Conservation (phyloP, 2,888 invertebrate species). For the Andrena flavipes region DNA sequence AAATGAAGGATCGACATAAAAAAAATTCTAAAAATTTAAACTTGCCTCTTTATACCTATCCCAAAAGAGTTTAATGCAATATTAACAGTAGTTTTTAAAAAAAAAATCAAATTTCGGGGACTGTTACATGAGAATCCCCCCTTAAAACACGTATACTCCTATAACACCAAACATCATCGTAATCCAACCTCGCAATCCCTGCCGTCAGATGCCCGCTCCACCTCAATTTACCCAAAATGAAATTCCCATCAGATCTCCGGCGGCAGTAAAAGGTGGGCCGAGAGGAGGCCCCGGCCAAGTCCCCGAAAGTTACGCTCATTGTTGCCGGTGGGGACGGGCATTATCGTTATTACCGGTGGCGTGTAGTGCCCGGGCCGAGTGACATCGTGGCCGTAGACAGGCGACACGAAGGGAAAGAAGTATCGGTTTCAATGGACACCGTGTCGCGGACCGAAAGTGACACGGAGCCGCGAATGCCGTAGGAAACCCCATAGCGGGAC, state of each 20-base stretch:
- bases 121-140: no score
- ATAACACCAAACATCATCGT: background rate
- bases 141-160: no score
- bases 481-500: constrained; percentile 65
- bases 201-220: no score
- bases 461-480: constrained; percentile 69
- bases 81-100: no score
- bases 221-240: background rate
- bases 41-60: no score
- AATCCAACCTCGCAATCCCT: background rate
- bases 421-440: constrained; percentile 80
- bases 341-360: constrained; percentile 66
- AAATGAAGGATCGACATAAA: no score
- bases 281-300: background rate
- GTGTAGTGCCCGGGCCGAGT: constrained; percentile 16
- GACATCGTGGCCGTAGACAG: constrained; percentile 32
- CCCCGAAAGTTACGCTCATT: constrained; percentile 14
- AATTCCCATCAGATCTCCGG: background rate
- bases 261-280: background rate
- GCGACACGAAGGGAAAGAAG: constrained; percentile 65
- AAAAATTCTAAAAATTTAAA: no score
- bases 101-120: no score
- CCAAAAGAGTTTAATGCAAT: no score
- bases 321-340: constrained; percentile 31
- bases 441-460: constrained; percentile 73